phyloP scores from a whole-genome alignment of 2,113 vertebrate genomes.

The Paralichthys olivaceus region DNA sequence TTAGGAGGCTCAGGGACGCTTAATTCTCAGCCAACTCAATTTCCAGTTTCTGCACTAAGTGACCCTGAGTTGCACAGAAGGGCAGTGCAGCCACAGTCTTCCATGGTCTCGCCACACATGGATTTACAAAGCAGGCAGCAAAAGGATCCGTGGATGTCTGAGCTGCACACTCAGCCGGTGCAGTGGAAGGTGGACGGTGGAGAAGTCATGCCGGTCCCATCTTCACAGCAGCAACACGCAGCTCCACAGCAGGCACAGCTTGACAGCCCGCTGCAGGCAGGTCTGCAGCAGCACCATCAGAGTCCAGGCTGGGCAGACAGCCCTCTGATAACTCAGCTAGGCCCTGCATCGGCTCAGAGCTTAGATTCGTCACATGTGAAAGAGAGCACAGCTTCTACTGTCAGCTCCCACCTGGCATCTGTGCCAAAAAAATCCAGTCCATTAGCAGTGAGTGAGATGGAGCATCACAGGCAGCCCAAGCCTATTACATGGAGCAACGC shows the following conservation, averaged over 20 bases:
- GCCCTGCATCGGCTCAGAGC: conserved; percentile 41
- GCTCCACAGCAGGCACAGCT: not conserved
- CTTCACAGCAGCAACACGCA: conserved; percentile 29
- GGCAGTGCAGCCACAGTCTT: conserved; percentile 31
- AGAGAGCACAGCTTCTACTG: conserved; percentile 32
- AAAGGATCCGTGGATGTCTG: conserved; percentile 52
- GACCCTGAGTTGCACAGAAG: conserved; percentile 60
- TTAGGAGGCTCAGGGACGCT: conserved; percentile 45
- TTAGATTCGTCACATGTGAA: conserved; percentile 49
- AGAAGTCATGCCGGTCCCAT: conserved; percentile 61
- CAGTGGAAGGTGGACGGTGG: conserved; percentile 74
- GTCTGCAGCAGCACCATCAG: conserved; percentile 63
- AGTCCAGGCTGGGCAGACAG: conserved; percentile 49
- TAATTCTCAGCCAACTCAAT: conserved; percentile 31
- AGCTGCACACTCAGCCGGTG: conserved; percentile 54
- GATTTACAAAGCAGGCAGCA: conserved; percentile 52
- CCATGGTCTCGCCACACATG: conserved; percentile 40
- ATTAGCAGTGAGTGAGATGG: conserved; percentile 41
- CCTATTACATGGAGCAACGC: conserved; percentile 55
- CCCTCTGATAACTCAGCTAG: conserved; percentile 46
- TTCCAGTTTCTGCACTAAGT: conserved; percentile 41
- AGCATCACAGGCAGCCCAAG: conserved; percentile 60
- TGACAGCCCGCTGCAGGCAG: conserved; percentile 40
- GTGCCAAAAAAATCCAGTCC: conserved; percentile 57
- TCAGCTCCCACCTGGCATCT: conserved; percentile 27